phyloP scores from a whole-genome alignment of 2,113 vertebrate genomes.

The Melozone crissalis region DNA sequence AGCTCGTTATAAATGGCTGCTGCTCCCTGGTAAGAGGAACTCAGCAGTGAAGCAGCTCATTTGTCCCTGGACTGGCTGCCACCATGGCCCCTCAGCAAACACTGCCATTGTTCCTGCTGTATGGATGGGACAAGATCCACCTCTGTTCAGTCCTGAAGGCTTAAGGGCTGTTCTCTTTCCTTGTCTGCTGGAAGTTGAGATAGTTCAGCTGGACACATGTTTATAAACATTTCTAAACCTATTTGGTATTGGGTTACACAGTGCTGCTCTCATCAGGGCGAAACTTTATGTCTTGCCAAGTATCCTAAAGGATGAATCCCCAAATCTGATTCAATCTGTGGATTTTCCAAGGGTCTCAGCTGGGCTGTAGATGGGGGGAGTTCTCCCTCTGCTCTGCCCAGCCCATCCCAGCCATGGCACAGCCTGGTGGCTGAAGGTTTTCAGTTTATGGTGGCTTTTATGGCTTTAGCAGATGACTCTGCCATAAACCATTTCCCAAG shows the following conservation, averaged over 20 bases:
- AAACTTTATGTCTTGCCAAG: background rate
- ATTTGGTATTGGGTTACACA: accelerated
- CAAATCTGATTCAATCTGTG: background rate
- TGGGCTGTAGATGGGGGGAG: accelerated
- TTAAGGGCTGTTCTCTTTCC: background rate
- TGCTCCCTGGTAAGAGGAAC: background rate
- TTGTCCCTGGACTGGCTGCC: accelerated
- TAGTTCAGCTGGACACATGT: background rate
- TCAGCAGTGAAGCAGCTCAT: accelerated
- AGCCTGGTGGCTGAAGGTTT: accelerated
- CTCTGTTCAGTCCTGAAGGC: accelerated
- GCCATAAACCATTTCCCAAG: background rate
- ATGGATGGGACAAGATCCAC: background rate
- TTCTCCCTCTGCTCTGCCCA: background rate
- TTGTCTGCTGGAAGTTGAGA: background rate
- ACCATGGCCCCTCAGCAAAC: accelerated
- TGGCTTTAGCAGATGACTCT: background rate
- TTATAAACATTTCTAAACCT: background rate
- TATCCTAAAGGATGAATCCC: background rate
- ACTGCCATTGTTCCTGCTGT: background rate
- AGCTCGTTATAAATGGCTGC: background rate
- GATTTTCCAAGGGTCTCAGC: background rate
- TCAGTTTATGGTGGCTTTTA: background rate
- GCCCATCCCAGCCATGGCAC: background rate
- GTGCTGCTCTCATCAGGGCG: accelerated